Percentiles rank a stretch among this genome's conserved stretches.
Evolutionary conservation across 2,797 vertebrate genomes (phyloP).

Genomic region (Lagorchestes hirsutus): DNA sequence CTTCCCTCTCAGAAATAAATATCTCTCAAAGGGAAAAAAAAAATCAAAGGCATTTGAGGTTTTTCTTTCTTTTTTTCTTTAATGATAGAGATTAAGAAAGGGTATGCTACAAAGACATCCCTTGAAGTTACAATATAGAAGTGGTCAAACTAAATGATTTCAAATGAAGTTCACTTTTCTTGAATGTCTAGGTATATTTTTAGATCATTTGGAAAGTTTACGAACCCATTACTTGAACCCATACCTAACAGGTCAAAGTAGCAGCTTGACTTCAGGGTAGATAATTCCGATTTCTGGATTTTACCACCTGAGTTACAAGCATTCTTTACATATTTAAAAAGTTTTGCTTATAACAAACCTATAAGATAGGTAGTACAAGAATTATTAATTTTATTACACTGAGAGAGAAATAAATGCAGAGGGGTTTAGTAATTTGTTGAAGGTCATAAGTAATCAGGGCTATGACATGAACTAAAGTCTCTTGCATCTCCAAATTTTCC

Average conservation of each 20-base stretch:
- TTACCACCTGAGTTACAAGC: neutral
- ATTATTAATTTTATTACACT: neutral
- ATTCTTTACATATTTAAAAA: neutral
- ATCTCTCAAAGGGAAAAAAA: slow-evolving; percentile 1
- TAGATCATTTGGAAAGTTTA: neutral
- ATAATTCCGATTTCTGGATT: neutral
- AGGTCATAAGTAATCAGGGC: neutral
- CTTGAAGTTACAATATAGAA: slow-evolving; percentile 30
- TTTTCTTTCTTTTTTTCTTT: slow-evolving; percentile 19
- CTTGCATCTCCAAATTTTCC: neutral
- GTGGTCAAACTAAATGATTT: neutral
- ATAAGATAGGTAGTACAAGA: neutral
- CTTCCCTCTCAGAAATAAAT: slow-evolving; percentile 60
- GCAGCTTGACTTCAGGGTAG: neutral
- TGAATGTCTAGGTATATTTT: neutral
- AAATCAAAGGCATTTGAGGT: neutral
- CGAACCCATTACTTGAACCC: neutral
- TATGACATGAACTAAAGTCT: neutral
- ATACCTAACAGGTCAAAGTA: neutral
- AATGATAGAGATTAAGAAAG: neutral
- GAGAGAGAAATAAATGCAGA: neutral
- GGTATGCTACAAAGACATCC: neutral
- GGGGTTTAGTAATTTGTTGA: neutral
- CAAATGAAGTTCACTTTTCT: neutral
- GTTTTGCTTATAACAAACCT: neutral